Evolutionary conservation across 2,888 invertebrate genomes (phyloP).

Genomic region (Tineola bisselliella): DNA sequence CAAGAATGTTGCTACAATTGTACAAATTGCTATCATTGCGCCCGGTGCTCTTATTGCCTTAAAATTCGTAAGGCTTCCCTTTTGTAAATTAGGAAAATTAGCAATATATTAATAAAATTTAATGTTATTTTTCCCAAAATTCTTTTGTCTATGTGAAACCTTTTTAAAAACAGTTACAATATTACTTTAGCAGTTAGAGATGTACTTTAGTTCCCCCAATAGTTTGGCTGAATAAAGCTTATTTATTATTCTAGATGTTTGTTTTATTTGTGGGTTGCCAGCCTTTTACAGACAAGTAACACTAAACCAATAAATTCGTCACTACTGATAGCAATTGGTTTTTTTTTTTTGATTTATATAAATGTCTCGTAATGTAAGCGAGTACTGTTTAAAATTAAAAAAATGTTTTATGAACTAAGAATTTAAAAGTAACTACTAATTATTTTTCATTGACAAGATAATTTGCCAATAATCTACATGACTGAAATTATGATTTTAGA

Average conservation of each 20-base stretch:
- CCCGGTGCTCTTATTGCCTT: neutral
- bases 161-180: neutral
- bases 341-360: too few species aligned
- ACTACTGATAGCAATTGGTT: too few species aligned
- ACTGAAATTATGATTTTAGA: too few species aligned
- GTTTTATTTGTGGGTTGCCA: conserved; percentile 22
- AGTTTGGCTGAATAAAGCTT: conserved; percentile 66
- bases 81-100: conserved; percentile 27
- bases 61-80: conserved; percentile 30
- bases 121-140: neutral
- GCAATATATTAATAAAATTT: neutral
- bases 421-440: too few species aligned
- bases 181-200: conserved; percentile 44
- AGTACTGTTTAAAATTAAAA: too few species aligned
- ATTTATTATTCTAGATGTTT: conserved; percentile 45
- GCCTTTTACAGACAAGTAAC: too few species aligned
- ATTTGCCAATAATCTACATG: too few species aligned
- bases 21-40: neutral
- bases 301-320: too few species aligned
- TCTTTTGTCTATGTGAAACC: conserved; percentile 14
- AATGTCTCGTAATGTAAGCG: too few species aligned
- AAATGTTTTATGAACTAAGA: too few species aligned
- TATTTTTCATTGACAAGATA: too few species aligned
- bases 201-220: conserved; percentile 20
- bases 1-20: neutral